Conservation (phyloP, 2,797 vertebrate species). For the Tachyglossus aculeatus region DNA sequence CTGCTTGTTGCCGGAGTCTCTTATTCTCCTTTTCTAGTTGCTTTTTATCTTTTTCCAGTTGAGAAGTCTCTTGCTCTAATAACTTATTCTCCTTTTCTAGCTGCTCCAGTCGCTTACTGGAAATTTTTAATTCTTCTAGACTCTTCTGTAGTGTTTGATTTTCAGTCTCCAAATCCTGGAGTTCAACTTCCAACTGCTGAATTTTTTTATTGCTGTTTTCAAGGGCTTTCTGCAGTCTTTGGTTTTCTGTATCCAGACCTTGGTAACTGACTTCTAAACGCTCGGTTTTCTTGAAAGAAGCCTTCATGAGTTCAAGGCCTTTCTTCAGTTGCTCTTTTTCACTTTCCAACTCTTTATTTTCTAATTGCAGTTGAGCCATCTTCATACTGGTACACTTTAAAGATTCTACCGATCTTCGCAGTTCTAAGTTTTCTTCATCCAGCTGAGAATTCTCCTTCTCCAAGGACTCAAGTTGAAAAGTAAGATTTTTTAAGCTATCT, state of each 20-base stretch:
- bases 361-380: constrained; percentile 88
- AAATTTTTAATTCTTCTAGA: constrained; percentile 96
- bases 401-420: constrained; percentile 86
- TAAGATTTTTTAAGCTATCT: constrained; percentile 87
- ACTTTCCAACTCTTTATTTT: constrained; percentile 93
- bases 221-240: constrained; percentile 93
- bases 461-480: constrained; percentile 90
- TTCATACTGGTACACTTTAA: constrained; percentile 86
- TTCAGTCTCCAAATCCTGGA: constrained; percentile 92
- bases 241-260: constrained; percentile 96
- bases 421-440: constrained; percentile 91
- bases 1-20: constrained; percentile 92
- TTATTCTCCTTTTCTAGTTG: constrained; percentile 97
- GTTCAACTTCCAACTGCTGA: constrained; percentile 90
- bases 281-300: constrained; percentile 93
- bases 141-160: constrained; percentile 92
- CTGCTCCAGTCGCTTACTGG: constrained; percentile 94
- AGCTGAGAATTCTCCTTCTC: constrained; percentile 95
- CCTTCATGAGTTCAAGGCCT: constrained; percentile 91
- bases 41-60: constrained; percentile 96
- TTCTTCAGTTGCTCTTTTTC: constrained; percentile 91
- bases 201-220: constrained; percentile 98
- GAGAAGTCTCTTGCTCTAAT: constrained; percentile 92
- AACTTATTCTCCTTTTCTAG: constrained; percentile 92
- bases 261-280: constrained; percentile 96